A percentile compares a stretch with the other conserved stretches of the same genome.
phyloP scores from a whole-genome alignment of 2,113 vertebrate species.

The Thermophis baileyi region DNA sequence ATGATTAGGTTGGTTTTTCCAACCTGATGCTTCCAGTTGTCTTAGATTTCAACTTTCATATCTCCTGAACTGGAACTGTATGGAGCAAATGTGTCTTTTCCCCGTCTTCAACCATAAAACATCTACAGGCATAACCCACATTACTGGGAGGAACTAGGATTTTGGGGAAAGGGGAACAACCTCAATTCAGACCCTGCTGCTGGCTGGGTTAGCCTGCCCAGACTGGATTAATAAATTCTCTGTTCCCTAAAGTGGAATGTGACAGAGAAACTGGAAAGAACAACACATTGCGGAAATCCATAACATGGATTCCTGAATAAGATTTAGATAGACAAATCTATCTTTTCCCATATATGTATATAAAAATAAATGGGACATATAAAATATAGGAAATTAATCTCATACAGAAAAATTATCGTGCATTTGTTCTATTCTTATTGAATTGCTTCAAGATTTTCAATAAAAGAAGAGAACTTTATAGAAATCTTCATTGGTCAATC shows the following conservation, averaged over 20 bases:
- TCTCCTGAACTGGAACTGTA: neutral
- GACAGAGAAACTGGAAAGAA: neutral
- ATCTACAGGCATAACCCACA: neutral
- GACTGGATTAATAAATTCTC: neutral
- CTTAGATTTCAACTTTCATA: neutral
- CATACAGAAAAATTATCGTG: neutral
- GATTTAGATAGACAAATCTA: neutral
- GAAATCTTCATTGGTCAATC: neutral
- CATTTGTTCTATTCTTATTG: neutral
- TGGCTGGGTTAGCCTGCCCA: neutral
- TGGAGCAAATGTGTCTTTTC: neutral
- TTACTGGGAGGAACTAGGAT: neutral
- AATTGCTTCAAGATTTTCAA: neutral
- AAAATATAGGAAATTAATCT: neutral
- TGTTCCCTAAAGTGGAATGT: neutral
- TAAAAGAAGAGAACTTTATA: neutral
- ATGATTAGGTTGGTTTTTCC: neutral
- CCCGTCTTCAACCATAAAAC: neutral
- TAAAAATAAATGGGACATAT: neutral
- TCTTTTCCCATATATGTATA: neutral
- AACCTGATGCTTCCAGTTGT: neutral
- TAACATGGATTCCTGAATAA: neutral
- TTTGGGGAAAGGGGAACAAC: neutral
- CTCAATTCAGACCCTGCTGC: neutral
- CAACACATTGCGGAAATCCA: neutral